Percentiles rank a stretch among this genome's conserved stretches.
Conservation (phyloP, 2,113 vertebrate species). For the Cynoglossus semilaevis region DNA sequence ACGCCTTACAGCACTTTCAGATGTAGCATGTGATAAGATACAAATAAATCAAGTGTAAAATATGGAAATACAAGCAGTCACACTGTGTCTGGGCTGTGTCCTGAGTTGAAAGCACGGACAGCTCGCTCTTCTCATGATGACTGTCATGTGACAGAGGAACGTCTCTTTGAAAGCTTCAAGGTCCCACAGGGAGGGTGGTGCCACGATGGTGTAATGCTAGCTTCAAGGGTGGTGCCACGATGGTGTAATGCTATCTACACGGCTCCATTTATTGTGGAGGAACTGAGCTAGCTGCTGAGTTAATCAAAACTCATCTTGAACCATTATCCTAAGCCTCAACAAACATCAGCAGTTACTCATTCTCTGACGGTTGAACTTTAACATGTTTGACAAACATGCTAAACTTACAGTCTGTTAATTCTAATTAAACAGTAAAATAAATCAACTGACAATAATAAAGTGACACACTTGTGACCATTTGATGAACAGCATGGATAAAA, state of each 20-base stretch:
- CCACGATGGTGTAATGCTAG: not conserved
- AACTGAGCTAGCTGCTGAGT: conserved; percentile 5
- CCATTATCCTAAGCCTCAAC: conserved; percentile 26
- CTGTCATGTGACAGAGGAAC: conserved; percentile 24
- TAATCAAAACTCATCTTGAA: conserved; percentile 32
- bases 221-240: not conserved
- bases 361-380: conserved; percentile 33
- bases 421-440: not conserved
- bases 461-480: conserved; percentile 2
- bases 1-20: no score
- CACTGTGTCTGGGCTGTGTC: conserved; percentile 1
- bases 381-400: conserved; percentile 1
- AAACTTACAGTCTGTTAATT: no score
- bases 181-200: not conserved
- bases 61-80: not conserved
- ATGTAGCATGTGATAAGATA: not conserved
- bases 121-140: conserved; percentile 3
- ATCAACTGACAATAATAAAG: not conserved
- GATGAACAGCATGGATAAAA: conserved; percentile 1
- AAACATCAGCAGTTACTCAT: conserved; percentile 24
- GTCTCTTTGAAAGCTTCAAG: conserved; percentile 3
- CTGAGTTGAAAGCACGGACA: not conserved
- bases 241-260: conserved; percentile 9
- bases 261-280: conserved; percentile 24
- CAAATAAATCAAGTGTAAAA: not conserved